These are phyloP conservation scores for Malurus melanocephalus DNA, from an alignment of 2,113 vertebrate species.

Conservation along the genomic window DNA sequence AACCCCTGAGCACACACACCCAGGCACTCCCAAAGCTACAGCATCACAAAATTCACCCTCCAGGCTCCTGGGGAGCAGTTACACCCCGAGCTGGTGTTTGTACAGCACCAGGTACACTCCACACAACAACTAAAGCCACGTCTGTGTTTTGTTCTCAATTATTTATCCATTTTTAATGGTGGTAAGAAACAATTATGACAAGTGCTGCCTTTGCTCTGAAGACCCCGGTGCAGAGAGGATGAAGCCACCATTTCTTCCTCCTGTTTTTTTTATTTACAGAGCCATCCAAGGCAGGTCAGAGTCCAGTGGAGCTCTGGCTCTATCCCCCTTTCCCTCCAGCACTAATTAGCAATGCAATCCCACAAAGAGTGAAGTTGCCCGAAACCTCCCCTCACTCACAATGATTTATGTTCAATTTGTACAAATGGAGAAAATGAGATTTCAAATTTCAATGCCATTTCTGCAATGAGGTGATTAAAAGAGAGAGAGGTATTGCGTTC, in stretches of 20 bases:
- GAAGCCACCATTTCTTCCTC: background rate
- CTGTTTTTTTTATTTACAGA: slow-evolving; percentile 7
- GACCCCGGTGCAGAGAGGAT: background rate
- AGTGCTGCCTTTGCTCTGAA: background rate
- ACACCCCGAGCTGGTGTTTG: background rate
- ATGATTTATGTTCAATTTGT: slow-evolving; percentile 96
- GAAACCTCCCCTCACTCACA: slow-evolving; percentile 82
- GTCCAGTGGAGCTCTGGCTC: slow-evolving; percentile 37
- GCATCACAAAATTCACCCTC: background rate
- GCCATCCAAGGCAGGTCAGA: slow-evolving; percentile 24
- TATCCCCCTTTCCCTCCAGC: slow-evolving; percentile 62
- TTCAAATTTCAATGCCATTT: slow-evolving; percentile 93
- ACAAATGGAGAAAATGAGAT: slow-evolving; percentile 91
- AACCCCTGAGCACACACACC: rapidly evolving
- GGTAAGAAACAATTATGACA: background rate
- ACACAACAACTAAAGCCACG: background rate
- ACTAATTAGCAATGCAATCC: slow-evolving; percentile 91
- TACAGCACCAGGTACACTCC: background rate
- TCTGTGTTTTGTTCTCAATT: background rate
- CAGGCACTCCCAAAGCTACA: rapidly evolving
- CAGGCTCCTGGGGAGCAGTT: background rate
- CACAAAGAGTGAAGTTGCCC: slow-evolving; percentile 83
- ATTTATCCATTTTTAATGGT: background rate
- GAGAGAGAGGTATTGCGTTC: slow-evolving; percentile 92
- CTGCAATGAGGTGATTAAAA: slow-evolving; percentile 94